Evolutionary conservation across 2,113 vertebrate genomes (phyloP).

Genomic region (Vidua chalybeata): DNA sequence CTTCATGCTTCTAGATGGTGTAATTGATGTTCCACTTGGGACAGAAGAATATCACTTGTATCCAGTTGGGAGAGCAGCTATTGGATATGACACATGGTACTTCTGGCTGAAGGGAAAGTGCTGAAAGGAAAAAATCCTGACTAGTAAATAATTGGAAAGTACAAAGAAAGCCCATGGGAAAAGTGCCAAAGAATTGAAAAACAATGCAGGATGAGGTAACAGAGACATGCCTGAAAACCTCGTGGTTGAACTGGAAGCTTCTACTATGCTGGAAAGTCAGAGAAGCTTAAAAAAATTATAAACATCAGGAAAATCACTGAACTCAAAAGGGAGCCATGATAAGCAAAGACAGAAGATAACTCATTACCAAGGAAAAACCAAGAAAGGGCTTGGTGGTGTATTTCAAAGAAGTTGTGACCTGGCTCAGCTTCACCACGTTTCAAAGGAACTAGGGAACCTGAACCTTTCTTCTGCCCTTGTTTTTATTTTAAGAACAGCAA

Average conservation of each 20-base stretch:
- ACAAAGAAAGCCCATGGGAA: background rate
- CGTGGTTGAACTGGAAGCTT: background rate
- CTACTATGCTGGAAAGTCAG: background rate
- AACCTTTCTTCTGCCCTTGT: background rate
- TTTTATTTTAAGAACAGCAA: background rate
- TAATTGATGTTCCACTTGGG: background rate
- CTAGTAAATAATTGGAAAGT: background rate
- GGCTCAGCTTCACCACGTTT: background rate
- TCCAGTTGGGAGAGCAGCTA: background rate
- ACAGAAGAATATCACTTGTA: background rate
- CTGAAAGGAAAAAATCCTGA: background rate
- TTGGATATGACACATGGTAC: background rate
- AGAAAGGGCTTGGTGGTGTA: background rate
- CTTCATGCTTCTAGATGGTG: background rate
- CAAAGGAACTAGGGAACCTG: background rate
- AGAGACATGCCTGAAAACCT: background rate
- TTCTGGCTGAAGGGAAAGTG: background rate
- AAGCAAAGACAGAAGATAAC: background rate
- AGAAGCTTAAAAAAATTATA: background rate
- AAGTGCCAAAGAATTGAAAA: background rate
- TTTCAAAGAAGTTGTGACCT: background rate
- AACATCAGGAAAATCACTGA: background rate
- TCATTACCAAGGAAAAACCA: background rate
- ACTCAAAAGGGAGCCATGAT: background rate
- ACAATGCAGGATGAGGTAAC: background rate